Base-by-base conservation (phyloP, 2,113 vertebrate species). In the Hippocampus mohnikei region DNA sequence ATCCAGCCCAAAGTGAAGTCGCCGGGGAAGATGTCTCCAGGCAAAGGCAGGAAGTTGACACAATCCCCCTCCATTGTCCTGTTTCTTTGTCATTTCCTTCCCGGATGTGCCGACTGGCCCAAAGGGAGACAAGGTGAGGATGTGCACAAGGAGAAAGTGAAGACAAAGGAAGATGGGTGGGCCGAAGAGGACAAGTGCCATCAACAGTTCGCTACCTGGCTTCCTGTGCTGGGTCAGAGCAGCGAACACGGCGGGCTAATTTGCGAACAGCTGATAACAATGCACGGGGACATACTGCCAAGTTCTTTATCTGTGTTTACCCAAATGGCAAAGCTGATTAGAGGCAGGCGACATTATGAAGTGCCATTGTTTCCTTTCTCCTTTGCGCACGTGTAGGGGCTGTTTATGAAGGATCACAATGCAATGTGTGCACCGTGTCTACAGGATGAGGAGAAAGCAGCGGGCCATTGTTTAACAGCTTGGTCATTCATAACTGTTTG, bases 231-330 rank as follows among this genome's bases (percentile, higher is more conserved):
- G 77, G 80, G 83, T 76, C 74, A 68, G 71, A 78, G 79, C 67
- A 53, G 81, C 72, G 66, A 61, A 79, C 78, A 84, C 84, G 78
- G 87, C 76, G 83, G 84, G 77, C 80, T 76, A 82, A 84, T 83
- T 90, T 81, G 73, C 77, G 78, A 82, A 81, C 66, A 79, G 80
- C 85, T 78, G 88, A 90, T 90, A 90, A 89, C 84, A 79, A 84
- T 81, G 85, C 85, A 79, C 74, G 50, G 72, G 80, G 83, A 90
- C 76, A 79, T 81, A 74, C 82, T 87, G 90, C 88, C 89, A 91
- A 90, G 82, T 85, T 92, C 82, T 90, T 91, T 89, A 91, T 92
- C 90, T 90, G 74, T 83, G 82, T 91, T 90, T 90, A 87, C 86
- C 84, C 76, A 83, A 81, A 84, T 87, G 88, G 88, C 84, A 84